A percentile compares a stretch with the other conserved stretches of the same genome.
These are phyloP conservation scores for Idaea dimidiata DNA, from an alignment of 2,888 invertebrate genomes.

Conservation along the genomic window DNA sequence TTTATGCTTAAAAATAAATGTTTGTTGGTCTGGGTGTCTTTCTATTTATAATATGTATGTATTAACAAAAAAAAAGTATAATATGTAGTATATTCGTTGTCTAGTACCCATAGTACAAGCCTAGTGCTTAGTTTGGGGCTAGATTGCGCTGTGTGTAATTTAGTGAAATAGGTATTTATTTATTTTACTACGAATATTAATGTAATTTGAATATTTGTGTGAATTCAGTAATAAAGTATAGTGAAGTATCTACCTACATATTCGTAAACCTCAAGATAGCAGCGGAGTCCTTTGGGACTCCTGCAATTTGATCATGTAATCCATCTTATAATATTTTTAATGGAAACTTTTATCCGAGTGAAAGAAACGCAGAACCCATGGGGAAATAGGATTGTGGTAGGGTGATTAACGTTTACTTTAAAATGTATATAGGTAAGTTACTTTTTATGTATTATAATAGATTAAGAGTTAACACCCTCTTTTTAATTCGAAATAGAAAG, in stretches of 20 bases:
- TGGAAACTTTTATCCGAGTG: constrained; percentile 65
- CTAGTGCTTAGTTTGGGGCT: too few species aligned
- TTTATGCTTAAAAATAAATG: too few species aligned
- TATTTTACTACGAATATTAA: too few species aligned
- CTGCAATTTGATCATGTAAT: constrained; percentile 70
- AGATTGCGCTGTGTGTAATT: too few species aligned
- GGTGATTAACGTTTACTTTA: constrained; percentile 30
- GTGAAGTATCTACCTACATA: constrained; percentile 2
- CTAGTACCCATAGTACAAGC: too few species aligned
- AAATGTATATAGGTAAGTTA: constrained; percentile 1
- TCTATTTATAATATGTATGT: too few species aligned
- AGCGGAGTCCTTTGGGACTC: constrained; percentile 56
- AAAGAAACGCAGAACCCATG: constrained; percentile 59
- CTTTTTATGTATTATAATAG: constrained; percentile 3
- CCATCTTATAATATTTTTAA: constrained; percentile 76
- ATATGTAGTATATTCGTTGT: too few species aligned
- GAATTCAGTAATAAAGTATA: constrained; percentile 13
- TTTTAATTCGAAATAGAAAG: neutral
- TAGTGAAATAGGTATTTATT: too few species aligned
- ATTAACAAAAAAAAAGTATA: too few species aligned
- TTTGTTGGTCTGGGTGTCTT: too few species aligned
- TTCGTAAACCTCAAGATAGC: constrained; percentile 43
- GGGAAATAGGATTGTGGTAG: constrained; percentile 38
- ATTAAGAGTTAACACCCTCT: neutral
- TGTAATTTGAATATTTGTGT: too few species aligned